Evolutionary conservation across 1,140 invertebrate genomes (phyloP).

Genomic region (Drosophila seguyi): DNA sequence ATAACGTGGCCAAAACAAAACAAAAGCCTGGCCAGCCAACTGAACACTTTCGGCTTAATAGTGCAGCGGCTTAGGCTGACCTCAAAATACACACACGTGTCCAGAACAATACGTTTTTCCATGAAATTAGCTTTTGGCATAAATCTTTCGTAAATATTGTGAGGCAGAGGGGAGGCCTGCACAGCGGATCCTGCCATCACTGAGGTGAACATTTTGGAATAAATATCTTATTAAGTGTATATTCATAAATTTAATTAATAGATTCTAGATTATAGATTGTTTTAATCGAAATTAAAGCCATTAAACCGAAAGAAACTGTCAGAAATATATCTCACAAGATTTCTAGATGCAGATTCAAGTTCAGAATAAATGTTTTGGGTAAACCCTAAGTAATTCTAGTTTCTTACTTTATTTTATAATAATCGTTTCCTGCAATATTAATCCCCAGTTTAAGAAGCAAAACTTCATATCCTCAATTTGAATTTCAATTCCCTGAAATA

Average conservation of each 20-base stretch:
- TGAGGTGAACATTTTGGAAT: not conserved
- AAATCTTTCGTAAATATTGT: slow-evolving; percentile 79
- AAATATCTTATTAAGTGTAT: too few species aligned
- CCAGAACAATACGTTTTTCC: slow-evolving; percentile 78
- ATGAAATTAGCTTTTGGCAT: slow-evolving; percentile 83
- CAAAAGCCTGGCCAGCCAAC: slow-evolving; percentile 28
- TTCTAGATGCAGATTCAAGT: not conserved
- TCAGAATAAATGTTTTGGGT: too few species aligned
- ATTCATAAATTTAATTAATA: too few species aligned
- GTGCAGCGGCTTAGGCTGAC: slow-evolving; percentile 58
- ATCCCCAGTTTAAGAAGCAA: not conserved
- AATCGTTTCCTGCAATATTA: not conserved
- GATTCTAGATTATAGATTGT: not conserved
- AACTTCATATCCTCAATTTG: too few species aligned
- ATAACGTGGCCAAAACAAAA: slow-evolving; percentile 31
- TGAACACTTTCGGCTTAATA: slow-evolving; percentile 54
- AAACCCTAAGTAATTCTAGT: not conserved
- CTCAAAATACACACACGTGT: slow-evolving; percentile 49
- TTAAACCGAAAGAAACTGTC: not conserved
- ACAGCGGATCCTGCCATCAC: slow-evolving; percentile 10
- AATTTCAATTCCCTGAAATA: not conserved
- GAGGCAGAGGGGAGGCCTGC: not conserved
- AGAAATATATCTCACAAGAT: not conserved
- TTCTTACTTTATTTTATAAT: not conserved
- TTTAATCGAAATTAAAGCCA: not conserved